Evolutionary conservation across 1,140 invertebrate species (phyloP), one percentile per base, ranked within the genome.

Genomic region (Zaprionus nigranus): DNA sequence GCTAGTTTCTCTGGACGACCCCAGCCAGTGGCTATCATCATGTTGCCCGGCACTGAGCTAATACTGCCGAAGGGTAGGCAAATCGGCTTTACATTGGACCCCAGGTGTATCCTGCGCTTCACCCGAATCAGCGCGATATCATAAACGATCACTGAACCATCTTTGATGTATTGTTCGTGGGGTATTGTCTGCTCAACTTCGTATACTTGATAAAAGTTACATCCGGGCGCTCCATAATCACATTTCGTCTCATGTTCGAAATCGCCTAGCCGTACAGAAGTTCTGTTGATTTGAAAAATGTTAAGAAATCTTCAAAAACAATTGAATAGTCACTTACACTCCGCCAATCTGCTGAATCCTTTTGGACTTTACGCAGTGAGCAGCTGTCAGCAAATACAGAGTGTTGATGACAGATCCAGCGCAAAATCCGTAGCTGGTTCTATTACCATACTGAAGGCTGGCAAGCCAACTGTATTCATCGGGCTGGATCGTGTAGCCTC

Each of bases 71-170:
- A 40, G 0, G 62, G 62, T 12, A 64, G 11, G 13, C 62, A 64
- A 54, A 64, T 54, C 3, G 62, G 62, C 5, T 54, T 64, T 11
- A 54, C 5, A 5, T 26, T 26, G 11, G 4, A 3, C 4, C 34
- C 36, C n/a, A 64, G 24, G 7, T 26, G 13, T 4, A 64, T 64
- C 3, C 0, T 38, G 24, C 6, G 5, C 6, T 17, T 38, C 11
- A 64, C 20, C 2, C 62, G 49, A n/a, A 64, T 2, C 20, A 64
- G 22, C 2, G 62, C 20, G 9, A 64, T 64, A 22, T 64, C 62
- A 56, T 26, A 38, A 1, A 9, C 1, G 5, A 63, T 20, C n/a
- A 11, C 2, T 1, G 7, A 4, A 7, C 17, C 2, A 3, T 22
- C 11, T 4, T 20, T 2, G 22, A 20, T 49, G 46, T 49, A 49